phyloP scores from a whole-genome alignment of 2,797 vertebrate genomes.

The Netta rufina region DNA sequence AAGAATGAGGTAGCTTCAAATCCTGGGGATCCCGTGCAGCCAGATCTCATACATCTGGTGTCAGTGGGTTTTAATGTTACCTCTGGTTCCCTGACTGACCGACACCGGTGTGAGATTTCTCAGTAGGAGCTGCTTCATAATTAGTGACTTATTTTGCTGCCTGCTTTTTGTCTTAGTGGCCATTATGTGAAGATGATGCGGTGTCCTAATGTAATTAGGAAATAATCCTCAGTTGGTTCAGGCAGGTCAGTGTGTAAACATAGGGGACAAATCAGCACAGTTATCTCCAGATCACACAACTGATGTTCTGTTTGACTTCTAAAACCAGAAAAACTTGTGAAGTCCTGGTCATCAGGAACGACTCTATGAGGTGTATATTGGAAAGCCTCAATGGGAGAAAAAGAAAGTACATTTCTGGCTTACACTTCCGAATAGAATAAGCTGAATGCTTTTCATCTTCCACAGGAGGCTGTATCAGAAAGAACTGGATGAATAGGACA shows the following conservation, averaged over 20 bases:
- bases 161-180: background rate
- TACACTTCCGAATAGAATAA: background rate
- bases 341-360: background rate
- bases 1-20: background rate
- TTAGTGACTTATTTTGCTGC: background rate
- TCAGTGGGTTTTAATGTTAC: background rate
- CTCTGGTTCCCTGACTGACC: background rate
- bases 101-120: background rate
- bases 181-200: rapidly evolving
- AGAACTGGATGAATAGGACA: background rate
- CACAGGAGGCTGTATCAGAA: background rate
- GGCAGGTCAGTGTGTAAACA: background rate
- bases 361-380: background rate
- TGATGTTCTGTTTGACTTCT: background rate
- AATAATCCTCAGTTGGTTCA: background rate
- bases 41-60: rapidly evolving
- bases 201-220: background rate
- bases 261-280: background rate
- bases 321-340: background rate
- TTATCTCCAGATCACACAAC: background rate
- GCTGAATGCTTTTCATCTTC: background rate
- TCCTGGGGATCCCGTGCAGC: background rate
- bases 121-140: background rate
- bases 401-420: background rate
- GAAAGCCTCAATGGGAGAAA: background rate